Conservation (phyloP, 1,140 invertebrate species). For the Oryctes rhinoceros region DNA sequence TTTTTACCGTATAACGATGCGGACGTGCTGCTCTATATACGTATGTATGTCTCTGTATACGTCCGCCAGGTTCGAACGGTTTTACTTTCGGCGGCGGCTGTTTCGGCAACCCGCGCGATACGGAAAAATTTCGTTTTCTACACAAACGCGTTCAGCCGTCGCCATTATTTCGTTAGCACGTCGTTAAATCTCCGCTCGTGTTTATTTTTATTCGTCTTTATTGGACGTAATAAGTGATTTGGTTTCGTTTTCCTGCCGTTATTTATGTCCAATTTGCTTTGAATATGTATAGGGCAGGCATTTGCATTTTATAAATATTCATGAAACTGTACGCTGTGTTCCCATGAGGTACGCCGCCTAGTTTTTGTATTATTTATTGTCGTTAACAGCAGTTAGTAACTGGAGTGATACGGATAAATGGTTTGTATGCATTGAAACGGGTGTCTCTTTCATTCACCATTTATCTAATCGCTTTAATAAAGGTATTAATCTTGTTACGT, state of each 20-base stretch:
- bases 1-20: not conserved
- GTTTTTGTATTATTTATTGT: slow-evolving; percentile 5
- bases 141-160: not conserved
- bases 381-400: not conserved
- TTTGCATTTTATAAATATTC: slow-evolving; percentile 36
- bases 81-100: not conserved
- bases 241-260: not conserved
- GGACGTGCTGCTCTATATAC: too few relatives aligned
- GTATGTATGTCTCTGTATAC: too few relatives aligned
- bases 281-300: slow-evolving; percentile 10
- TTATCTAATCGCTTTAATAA: not conserved
- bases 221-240: slow-evolving; percentile 6
- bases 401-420: not conserved
- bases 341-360: not conserved
- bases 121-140: not conserved
- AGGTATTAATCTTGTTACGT: not conserved
- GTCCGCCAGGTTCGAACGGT: not conserved
- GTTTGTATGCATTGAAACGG: not conserved
- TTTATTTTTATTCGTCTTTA: slow-evolving; percentile 19
- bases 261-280: slow-evolving; percentile 28
- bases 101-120: too few relatives aligned
- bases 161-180: slow-evolving; percentile 7
- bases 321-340: not conserved
- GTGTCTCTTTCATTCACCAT: not conserved
- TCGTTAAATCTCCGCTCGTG: not conserved